These are phyloP conservation scores for Trichogramma dendrolimi DNA, from an alignment of 2,888 invertebrate species.

Conservation along the genomic window DNA sequence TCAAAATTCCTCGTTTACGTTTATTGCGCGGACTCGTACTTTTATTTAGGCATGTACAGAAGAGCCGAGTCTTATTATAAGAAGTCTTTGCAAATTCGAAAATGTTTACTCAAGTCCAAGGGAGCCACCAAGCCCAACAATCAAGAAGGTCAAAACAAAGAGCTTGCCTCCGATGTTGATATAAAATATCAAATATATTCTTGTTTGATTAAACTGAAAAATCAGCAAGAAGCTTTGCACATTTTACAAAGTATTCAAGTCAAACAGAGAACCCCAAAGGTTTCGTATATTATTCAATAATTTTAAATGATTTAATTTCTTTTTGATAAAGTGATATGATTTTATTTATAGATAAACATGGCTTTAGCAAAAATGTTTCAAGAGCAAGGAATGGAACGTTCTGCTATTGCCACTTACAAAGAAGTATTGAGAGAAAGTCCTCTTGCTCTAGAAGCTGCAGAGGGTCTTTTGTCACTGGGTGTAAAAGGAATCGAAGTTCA, in stretches of 20 bases:
- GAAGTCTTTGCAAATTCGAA: conserved; percentile 63
- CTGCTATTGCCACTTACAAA: conserved; percentile 71
- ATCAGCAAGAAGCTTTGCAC: conserved; percentile 60
- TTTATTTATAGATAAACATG: conserved; percentile 57
- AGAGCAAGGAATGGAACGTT: conserved; percentile 65
- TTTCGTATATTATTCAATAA: conserved; percentile 41
- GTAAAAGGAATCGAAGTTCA: conserved; percentile 72
- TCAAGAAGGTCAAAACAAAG: conserved; percentile 52
- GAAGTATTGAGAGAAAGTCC: conserved; percentile 75
- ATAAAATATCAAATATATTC: conserved; percentile 70
- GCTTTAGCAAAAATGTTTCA: conserved; percentile 71
- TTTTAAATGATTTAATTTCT: neutral
- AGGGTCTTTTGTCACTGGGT: conserved; percentile 68
- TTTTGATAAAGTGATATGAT: neutral
- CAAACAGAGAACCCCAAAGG: conserved; percentile 66
- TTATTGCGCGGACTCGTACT: conserved; percentile 69
- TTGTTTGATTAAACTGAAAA: conserved; percentile 65
- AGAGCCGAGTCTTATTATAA: conserved; percentile 67
- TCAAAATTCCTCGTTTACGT: conserved; percentile 67
- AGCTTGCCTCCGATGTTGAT: conserved; percentile 61
- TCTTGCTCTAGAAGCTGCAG: conserved; percentile 70
- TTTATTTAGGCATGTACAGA: conserved; percentile 62
- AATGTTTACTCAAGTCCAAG: conserved; percentile 59
- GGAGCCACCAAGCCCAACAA: conserved; percentile 51
- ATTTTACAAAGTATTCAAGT: conserved; percentile 59